These are phyloP conservation scores for Noctua comes DNA, from an alignment of 2,888 invertebrate species.

Conservation along the genomic window DNA sequence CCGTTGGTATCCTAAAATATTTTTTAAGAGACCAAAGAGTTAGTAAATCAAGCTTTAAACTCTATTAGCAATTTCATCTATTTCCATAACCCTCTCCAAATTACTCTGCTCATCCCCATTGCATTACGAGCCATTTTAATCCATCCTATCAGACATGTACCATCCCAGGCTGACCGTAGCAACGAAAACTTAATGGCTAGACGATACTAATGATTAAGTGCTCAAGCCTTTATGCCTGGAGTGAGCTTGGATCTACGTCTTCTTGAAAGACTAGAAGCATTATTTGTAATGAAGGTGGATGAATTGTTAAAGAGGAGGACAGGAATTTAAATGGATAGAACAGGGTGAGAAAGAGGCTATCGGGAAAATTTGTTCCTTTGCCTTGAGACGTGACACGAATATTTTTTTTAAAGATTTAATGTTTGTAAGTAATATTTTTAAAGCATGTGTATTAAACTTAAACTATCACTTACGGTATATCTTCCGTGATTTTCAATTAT, in stretches of 20 bases:
- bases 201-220: not conserved
- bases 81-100: not conserved
- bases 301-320: not conserved
- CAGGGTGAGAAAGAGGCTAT: not conserved
- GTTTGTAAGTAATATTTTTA: too few species aligned
- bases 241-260: not conserved
- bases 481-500: too few species aligned
- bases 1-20: not conserved
- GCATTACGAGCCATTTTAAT: conserved; percentile 5
- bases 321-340: not conserved
- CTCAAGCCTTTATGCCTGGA: not conserved
- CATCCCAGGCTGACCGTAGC: not conserved
- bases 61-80: not conserved
- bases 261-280: not conserved
- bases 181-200: conserved; percentile 5
- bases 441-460: too few species aligned
- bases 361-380: not conserved
- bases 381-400: too few species aligned
- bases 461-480: too few species aligned
- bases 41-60: not conserved
- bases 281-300: not conserved
- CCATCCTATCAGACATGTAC: not conserved
- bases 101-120: not conserved
- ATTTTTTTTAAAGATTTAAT: too few species aligned
- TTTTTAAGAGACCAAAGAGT: not conserved